phyloP scores from a whole-genome alignment of 1,140 invertebrate species.

The Panagrolaimus sp. region DNA sequence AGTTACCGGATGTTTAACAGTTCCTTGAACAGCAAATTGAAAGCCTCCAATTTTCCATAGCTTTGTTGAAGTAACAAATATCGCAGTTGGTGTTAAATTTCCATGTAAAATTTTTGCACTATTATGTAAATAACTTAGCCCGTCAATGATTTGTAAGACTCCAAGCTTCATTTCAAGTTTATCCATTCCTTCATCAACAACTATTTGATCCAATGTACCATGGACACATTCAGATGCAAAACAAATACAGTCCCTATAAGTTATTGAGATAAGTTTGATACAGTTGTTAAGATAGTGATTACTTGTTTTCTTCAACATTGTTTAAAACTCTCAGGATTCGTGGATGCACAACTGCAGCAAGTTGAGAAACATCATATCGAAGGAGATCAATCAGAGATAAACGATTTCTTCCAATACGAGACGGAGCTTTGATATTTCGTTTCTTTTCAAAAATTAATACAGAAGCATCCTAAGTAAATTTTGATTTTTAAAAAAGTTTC shows the following conservation, averaged over 20 bases:
- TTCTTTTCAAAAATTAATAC: constrained; percentile 61
- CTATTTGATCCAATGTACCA: constrained; percentile 30
- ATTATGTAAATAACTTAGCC: constrained; percentile 60
- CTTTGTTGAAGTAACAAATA: constrained; percentile 59
- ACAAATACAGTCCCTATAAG: constrained; percentile 32
- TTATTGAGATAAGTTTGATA: background rate
- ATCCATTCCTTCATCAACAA: constrained; percentile 22
- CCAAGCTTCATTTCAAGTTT: constrained; percentile 43
- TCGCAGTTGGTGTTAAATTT: constrained; percentile 59
- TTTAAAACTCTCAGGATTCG: constrained; percentile 59
- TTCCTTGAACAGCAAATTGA: constrained; percentile 56
- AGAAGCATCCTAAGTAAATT: constrained; percentile 57
- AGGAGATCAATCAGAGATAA: constrained; percentile 59
- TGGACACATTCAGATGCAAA: constrained; percentile 37
- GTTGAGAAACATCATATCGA: constrained; percentile 49
- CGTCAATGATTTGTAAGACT: constrained; percentile 57
- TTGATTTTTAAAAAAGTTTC: too few species aligned
- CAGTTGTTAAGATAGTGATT: constrained; percentile 14
- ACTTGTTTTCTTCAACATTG: constrained; percentile 61
- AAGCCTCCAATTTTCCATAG: constrained; percentile 61
- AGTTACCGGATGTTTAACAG: constrained; percentile 33
- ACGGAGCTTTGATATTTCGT: constrained; percentile 58
- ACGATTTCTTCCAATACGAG: constrained; percentile 42
- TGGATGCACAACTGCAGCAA: constrained; percentile 59
- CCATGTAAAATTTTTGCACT: constrained; percentile 59